phyloP scores from a whole-genome alignment of 2,797 vertebrate species.

The Hephaestus fuliginosus region DNA sequence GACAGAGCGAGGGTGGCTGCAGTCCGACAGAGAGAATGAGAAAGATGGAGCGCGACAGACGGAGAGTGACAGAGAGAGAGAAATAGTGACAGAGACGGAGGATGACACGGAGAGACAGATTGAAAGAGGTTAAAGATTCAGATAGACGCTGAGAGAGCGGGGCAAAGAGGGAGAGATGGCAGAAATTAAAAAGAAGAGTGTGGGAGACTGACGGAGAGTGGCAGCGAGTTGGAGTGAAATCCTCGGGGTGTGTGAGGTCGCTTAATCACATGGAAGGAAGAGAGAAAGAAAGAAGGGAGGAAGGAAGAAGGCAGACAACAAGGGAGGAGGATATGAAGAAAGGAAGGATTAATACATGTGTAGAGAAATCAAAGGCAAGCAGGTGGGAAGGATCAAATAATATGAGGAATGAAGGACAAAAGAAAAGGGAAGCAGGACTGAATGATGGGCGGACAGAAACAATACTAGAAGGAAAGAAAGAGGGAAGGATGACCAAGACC shows the following conservation, averaged over 20 bases:
- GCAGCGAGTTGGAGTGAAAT: conserved; percentile 22
- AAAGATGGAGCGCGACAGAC: conserved; percentile 65
- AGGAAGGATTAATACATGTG: neutral
- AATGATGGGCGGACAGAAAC: neutral
- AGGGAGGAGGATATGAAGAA: neutral
- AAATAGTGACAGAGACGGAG: conserved; percentile 61
- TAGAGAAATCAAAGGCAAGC: no score
- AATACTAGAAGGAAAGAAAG: neutral
- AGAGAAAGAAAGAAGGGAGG: neutral
- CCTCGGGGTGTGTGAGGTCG: neutral
- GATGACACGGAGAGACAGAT: conserved; percentile 68
- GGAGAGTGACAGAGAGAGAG: conserved; percentile 56
- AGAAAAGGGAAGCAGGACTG: neutral
- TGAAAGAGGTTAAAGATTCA: conserved; percentile 75
- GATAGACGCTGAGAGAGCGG: conserved; percentile 49
- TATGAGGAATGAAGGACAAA: neutral
- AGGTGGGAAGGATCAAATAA: neutral
- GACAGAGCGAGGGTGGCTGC: conserved; percentile 66
- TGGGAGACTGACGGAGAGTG: conserved; percentile 22
- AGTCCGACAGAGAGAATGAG: conserved; percentile 59
- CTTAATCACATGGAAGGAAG: conserved; percentile 23
- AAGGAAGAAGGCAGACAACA: neutral
- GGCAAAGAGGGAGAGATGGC: conserved; percentile 50
- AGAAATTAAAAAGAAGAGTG: conserved; percentile 48
- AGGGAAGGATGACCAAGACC: neutral